Conservation (phyloP, 2,888 invertebrate species). For the Hydrotaea diabolus region DNA sequence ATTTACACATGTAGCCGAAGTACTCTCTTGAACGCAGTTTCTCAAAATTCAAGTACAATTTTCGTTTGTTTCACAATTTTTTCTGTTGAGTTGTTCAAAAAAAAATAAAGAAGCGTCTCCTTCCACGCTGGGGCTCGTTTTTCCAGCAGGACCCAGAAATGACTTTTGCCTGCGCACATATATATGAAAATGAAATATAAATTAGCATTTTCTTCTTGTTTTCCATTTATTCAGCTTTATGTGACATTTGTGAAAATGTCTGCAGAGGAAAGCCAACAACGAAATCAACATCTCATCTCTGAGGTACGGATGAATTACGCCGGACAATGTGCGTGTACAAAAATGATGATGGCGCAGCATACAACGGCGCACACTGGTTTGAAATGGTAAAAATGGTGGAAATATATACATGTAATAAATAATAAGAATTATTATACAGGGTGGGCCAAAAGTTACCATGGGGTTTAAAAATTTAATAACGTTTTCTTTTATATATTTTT, state of each 20-base stretch:
- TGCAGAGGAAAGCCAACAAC: background rate
- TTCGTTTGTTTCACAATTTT: background rate
- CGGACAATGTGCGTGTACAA: conserved; percentile 66
- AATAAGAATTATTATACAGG: no score
- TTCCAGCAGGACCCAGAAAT: background rate
- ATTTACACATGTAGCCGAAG: conserved; percentile 49
- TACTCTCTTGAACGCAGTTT: background rate
- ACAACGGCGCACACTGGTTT: background rate
- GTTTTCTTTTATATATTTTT: no score
- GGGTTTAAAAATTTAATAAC: no score
- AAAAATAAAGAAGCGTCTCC: no score
- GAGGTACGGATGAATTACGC: conserved; percentile 62
- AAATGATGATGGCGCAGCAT: conserved; percentile 63
- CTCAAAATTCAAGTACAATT: background rate
- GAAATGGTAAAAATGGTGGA: no score
- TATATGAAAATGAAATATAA: conserved; percentile 16
- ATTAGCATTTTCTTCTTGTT: conserved; percentile 28
- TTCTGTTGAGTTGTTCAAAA: background rate
- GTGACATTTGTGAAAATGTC: conserved; percentile 28
- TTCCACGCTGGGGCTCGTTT: no score
- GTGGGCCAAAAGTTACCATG: no score
- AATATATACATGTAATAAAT: no score
- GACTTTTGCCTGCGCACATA: conserved; percentile 6
- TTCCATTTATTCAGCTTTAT: conserved; percentile 22
- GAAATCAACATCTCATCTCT: conserved; percentile 23